Base-by-base conservation (phyloP, 1,140 invertebrate species). In the Diabrotica virgifera region DNA sequence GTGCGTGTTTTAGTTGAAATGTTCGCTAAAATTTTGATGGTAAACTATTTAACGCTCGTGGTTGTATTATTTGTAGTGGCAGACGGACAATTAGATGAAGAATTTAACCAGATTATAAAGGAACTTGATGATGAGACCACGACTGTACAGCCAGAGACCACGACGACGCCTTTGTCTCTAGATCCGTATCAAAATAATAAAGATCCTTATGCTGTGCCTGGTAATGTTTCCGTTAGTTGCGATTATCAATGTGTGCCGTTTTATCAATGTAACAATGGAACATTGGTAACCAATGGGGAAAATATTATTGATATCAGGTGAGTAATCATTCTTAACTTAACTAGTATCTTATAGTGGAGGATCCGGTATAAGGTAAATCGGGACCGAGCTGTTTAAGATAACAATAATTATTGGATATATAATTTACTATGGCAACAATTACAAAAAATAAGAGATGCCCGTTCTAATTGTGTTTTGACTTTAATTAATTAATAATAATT, bases 301-400 rank as follows among this genome's bases (percentile, higher is more conserved):
- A 87, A 88, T 37, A 78, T 93, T 24, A 90, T 94, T 63, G 90
- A 94, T 75, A 89, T 91, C 46, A 83, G 87, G 81, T 83, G n/a
- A 50, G 58, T 5, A 4, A 24, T 24, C 24, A 24, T 24, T 24
- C 24, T 24, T 2, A 24, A 24, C 24, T 24, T 4, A 24, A 24
- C 1, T 24, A 24, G 24, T 24, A 24, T 24, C 1, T 24, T 24
- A 24, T 4, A 24, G 24, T n/a, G n/a, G n/a, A n/a, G n/a, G n/a
- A n/a, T n/a, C n/a, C n/a, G n/a, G n/a, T n/a, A n/a, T n/a, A n/a
- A n/a, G n/a, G n/a, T n/a, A n/a, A n/a, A n/a, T n/a, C n/a, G n/a
- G n/a, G n/a, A n/a, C n/a, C n/a, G n/a, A n/a, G n/a, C n/a, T n/a
- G n/a, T n/a, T n/a, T n/a, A n/a, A n/a, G n/a, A n/a, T n/a, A n/a